Evolutionary conservation across 64 coral and sea anemone genomes (phyloP).

Genomic region (Dendrophyllia cribrosa): DNA sequence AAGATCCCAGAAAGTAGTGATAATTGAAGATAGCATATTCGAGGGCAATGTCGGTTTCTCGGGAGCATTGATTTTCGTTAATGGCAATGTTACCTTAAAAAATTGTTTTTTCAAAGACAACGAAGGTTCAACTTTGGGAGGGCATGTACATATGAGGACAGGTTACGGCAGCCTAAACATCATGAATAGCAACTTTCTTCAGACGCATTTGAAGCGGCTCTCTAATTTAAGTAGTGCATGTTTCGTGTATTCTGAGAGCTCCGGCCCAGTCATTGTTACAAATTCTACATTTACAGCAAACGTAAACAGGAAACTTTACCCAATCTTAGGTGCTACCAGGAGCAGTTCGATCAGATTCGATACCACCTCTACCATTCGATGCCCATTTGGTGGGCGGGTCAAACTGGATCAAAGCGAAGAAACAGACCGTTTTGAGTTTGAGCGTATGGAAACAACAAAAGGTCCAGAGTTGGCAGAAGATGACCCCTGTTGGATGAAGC

Average conservation of each 20-base stretch:
- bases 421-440: background rate
- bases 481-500: background rate
- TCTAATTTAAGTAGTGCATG: background rate
- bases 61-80: background rate
- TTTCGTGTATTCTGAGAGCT: slow-evolving; percentile 24
- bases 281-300: slow-evolving; percentile 51
- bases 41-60: background rate
- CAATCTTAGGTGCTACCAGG: slow-evolving; percentile 13
- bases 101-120: slow-evolving; percentile 46
- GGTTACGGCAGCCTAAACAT: slow-evolving; percentile 27
- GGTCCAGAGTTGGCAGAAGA: background rate
- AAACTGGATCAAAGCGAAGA: background rate
- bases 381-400: slow-evolving; percentile 16
- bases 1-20: background rate
- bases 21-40: background rate
- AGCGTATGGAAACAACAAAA: too few species aligned
- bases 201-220: background rate
- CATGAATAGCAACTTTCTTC: slow-evolving; percentile 13
- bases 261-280: background rate
- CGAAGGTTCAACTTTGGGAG: background rate
- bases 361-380: background rate
- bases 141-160: slow-evolving; percentile 10
- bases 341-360: slow-evolving; percentile 13
- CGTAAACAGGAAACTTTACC: background rate
- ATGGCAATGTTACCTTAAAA: slow-evolving; percentile 26